These are phyloP conservation scores for Paedocypris sp. DNA, from an alignment of 2,113 vertebrate species.

Conservation along the genomic window DNA sequence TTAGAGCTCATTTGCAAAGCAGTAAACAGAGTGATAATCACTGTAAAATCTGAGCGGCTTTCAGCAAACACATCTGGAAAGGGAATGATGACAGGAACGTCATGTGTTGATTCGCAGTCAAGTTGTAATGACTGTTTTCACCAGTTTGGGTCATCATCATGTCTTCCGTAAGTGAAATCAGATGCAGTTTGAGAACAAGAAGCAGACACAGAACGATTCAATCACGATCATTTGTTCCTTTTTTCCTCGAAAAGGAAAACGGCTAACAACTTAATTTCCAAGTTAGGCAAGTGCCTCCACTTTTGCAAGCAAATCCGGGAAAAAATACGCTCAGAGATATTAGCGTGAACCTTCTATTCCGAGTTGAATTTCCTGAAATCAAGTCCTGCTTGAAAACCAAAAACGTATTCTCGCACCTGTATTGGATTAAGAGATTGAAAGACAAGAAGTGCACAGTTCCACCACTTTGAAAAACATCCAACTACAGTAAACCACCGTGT, in stretches of 20 bases:
- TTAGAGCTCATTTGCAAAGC: too few species aligned
- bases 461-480: too few species aligned
- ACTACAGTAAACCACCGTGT: too few species aligned
- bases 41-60: background rate
- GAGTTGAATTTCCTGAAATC: conserved; percentile 22
- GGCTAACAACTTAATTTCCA: conserved; percentile 17
- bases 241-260: background rate
- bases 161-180: background rate
- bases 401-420: conserved; percentile 35
- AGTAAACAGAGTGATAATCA: background rate
- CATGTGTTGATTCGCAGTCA: background rate
- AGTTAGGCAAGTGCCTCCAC: conserved; percentile 11
- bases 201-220: background rate
- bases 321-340: conserved; percentile 41
- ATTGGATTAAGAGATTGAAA: conserved; percentile 47
- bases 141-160: background rate
- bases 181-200: background rate
- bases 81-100: background rate
- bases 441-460: conserved; percentile 43
- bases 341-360: conserved; percentile 31
- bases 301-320: background rate
- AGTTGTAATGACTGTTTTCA: background rate
- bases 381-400: conserved; percentile 31
- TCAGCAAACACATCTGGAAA: background rate
- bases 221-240: background rate